phyloP scores from a whole-genome alignment of 2,888 invertebrate species.

The Priocnemis perturbator region DNA sequence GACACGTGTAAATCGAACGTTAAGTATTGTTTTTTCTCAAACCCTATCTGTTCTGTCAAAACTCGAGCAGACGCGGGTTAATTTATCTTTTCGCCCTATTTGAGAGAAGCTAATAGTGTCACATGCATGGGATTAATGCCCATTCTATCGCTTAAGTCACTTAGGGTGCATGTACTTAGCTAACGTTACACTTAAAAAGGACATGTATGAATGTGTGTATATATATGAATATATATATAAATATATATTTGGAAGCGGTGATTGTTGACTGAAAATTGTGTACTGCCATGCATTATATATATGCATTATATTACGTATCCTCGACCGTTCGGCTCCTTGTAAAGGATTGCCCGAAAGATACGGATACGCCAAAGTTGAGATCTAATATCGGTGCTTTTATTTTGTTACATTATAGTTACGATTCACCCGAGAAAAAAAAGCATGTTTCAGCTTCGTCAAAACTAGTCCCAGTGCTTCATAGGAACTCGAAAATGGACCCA shows the following conservation, averaged over 20 bases:
- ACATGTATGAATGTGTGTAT: constrained; percentile 35
- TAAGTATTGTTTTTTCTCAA: too few species aligned
- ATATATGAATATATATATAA: too few species aligned
- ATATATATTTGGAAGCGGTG: too few species aligned
- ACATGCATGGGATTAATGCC: too few species aligned
- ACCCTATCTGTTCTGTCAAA: too few species aligned
- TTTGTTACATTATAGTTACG: constrained; percentile 17
- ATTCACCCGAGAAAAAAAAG: constrained; percentile 12
- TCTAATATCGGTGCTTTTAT: constrained; percentile 20
- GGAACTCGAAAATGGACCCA: constrained; percentile 15
- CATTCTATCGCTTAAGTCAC: constrained; percentile 34
- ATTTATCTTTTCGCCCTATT: too few species aligned
- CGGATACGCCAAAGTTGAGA: constrained; percentile 18
- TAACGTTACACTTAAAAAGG: constrained; percentile 30
- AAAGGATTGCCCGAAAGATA: constrained; percentile 13
- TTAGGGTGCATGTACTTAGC: constrained; percentile 47
- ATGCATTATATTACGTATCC: neutral
- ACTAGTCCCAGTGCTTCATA: constrained; percentile 26
- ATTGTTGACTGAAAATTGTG: constrained; percentile 6
- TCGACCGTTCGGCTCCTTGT: constrained; percentile 10
- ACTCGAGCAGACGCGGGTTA: too few species aligned
- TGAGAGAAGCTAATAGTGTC: too few species aligned
- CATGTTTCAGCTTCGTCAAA: constrained; percentile 10
- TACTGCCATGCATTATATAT: constrained; percentile 23
- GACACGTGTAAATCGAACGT: too few species aligned